Percentiles rank a stretch among this genome's conserved stretches.
These are phyloP conservation scores for Cryptomyrus ogoouensis DNA, from an alignment of 2,113 vertebrate genomes.

Conservation along the genomic window DNA sequence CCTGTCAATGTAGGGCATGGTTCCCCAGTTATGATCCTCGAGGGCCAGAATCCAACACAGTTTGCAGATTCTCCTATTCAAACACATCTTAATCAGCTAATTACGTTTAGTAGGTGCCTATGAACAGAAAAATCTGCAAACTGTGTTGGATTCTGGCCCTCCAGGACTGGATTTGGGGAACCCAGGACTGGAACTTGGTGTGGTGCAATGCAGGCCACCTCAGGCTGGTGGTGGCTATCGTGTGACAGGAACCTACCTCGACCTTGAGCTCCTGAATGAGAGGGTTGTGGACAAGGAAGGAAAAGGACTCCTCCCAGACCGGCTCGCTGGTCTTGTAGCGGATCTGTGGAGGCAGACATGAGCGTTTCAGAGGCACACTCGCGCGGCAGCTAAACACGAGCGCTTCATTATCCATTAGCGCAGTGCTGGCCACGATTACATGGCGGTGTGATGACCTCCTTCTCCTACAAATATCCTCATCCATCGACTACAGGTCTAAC, in stretches of 20 bases:
- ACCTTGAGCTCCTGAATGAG: constrained; percentile 84
- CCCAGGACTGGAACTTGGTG: not conserved
- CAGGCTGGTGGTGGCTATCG: not conserved
- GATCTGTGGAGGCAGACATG: constrained; percentile 59
- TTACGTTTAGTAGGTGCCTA: not conserved
- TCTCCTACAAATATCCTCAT: no score
- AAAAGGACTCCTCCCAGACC: constrained; percentile 91
- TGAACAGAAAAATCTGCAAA: not conserved
- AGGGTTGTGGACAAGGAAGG: constrained; percentile 91
- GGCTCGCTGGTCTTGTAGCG: constrained; percentile 90
- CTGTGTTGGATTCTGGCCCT: not conserved
- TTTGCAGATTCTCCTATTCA: not conserved
- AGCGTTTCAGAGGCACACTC: not conserved
- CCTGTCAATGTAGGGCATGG: not conserved
- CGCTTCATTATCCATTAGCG: not conserved
- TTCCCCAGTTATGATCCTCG: not conserved
- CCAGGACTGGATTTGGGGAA: not conserved
- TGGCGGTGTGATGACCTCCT: no score
- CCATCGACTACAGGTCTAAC: no score
- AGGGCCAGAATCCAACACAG: not conserved
- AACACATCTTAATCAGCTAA: not conserved
- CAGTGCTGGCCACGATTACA: not conserved
- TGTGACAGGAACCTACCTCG: constrained; percentile 65
- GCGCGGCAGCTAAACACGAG: no score
- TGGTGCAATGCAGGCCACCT: not conserved